These are phyloP conservation scores for Caenorhabditis uteleia DNA, from an alignment of 2,888 invertebrate species.

Conservation along the genomic window DNA sequence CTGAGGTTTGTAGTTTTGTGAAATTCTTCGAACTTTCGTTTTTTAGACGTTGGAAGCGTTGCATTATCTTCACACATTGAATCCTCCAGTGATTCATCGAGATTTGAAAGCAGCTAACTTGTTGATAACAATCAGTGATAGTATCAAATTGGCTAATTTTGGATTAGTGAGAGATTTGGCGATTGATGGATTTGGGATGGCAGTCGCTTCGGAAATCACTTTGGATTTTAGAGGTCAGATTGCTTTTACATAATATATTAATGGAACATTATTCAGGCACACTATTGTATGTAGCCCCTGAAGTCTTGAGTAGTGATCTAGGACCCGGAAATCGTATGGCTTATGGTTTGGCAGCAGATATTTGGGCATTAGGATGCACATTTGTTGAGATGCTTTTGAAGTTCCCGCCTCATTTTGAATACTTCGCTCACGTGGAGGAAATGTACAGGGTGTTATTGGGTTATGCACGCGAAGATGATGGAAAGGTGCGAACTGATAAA, in stretches of 20 bases:
- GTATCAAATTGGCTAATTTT: conserved; percentile 56
- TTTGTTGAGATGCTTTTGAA: conserved; percentile 54
- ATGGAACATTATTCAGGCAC: conserved; percentile 20
- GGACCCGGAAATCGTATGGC: conserved; percentile 54
- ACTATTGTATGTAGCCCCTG: conserved; percentile 55
- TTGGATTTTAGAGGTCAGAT: conserved; percentile 46
- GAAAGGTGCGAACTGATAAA: conserved; percentile 15
- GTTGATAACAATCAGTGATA: conserved; percentile 44
- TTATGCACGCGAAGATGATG: conserved; percentile 33
- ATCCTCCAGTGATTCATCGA: conserved; percentile 48
- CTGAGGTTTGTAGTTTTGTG: conserved; percentile 26
- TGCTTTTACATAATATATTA: background rate
- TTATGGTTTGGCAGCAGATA: conserved; percentile 51
- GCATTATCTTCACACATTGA: conserved; percentile 46
- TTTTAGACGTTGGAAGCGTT: conserved; percentile 50
- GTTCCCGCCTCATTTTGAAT: conserved; percentile 57
- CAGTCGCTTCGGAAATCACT: conserved; percentile 53
- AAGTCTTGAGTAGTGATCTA: conserved; percentile 47
- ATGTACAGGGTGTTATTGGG: conserved; percentile 45
- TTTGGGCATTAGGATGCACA: conserved; percentile 59
- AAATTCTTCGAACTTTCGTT: background rate
- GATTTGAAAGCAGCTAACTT: conserved; percentile 60
- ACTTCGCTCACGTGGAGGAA: conserved; percentile 47
- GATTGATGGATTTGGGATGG: conserved; percentile 55
- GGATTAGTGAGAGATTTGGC: conserved; percentile 57